These are phyloP conservation scores for Acronicta psi DNA, from an alignment of 2,888 invertebrate species.

Conservation along the genomic window DNA sequence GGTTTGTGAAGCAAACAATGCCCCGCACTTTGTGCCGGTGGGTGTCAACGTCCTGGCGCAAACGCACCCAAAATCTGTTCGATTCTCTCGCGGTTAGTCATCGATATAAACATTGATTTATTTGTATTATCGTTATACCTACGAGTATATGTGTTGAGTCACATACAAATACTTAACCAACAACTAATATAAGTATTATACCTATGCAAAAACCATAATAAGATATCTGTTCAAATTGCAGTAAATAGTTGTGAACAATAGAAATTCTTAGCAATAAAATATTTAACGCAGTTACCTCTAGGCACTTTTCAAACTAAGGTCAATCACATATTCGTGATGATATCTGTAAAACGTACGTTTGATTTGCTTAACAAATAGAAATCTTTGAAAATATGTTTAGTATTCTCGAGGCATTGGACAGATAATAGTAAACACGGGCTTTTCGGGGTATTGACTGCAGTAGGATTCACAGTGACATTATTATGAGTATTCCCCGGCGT, in stretches of 20 bases:
- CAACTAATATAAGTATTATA: constrained; percentile 1
- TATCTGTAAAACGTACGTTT: constrained; percentile 54
- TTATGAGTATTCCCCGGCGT: constrained; percentile 61
- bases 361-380: constrained; percentile 59
- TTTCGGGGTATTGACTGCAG: constrained; percentile 69
- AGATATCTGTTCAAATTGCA: constrained; percentile 1
- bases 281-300: constrained; percentile 17
- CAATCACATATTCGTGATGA: constrained; percentile 51
- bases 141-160: constrained; percentile 9
- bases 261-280: constrained; percentile 28
- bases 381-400: constrained; percentile 54
- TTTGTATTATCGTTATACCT: constrained; percentile 51
- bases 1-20: constrained; percentile 62
- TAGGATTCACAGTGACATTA: constrained; percentile 55
- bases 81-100: constrained; percentile 68
- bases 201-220: too few species aligned
- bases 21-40: constrained; percentile 48
- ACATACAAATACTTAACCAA: constrained; percentile 5
- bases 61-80: constrained; percentile 66
- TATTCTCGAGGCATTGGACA: constrained; percentile 57
- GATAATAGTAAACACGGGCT: constrained; percentile 63
- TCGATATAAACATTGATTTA: constrained; percentile 57
- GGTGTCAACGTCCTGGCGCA: constrained; percentile 73
- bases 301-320: constrained; percentile 36
- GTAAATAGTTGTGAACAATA: constrained; percentile 13